Evolutionary conservation across 2,113 vertebrate species (phyloP).

Genomic region (Numenius arquata): DNA sequence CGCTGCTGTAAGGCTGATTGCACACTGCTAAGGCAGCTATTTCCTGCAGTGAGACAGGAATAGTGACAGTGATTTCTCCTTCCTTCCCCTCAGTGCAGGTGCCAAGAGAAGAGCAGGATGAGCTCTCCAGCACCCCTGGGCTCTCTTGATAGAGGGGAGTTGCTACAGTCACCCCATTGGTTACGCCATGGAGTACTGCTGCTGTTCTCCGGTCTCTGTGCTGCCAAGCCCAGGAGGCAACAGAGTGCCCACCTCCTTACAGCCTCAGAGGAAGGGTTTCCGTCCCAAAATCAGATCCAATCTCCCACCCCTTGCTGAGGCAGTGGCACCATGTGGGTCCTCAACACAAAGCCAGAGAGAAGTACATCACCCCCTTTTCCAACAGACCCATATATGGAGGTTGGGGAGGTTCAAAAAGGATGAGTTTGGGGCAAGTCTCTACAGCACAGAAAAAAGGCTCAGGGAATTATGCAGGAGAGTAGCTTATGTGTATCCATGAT

Average conservation of each 20-base stretch:
- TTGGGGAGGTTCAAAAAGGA: neutral
- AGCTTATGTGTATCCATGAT: neutral
- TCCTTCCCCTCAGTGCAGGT: neutral
- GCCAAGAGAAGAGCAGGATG: neutral
- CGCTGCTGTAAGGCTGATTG: neutral
- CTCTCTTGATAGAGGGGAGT: neutral
- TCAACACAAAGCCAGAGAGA: neutral
- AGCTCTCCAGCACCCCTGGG: neutral
- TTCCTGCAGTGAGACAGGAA: constrained; percentile 23
- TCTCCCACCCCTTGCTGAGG: neutral
- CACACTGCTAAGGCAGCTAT: neutral
- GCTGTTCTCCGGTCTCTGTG: neutral
- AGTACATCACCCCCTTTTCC: neutral
- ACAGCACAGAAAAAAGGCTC: neutral
- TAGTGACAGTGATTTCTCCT: neutral
- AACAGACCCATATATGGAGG: neutral
- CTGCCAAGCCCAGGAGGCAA: neutral
- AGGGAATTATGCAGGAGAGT: neutral
- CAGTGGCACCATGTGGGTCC: neutral
- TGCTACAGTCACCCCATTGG: neutral
- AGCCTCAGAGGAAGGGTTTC: neutral
- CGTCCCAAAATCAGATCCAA: neutral
- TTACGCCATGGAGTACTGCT: neutral
- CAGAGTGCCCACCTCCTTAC: neutral
- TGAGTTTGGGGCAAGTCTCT: neutral